A percentile compares a stretch with the other conserved stretches of the same genome.
Evolutionary conservation across 2,797 vertebrate species (phyloP).

Genomic region (Hydrophis major): DNA sequence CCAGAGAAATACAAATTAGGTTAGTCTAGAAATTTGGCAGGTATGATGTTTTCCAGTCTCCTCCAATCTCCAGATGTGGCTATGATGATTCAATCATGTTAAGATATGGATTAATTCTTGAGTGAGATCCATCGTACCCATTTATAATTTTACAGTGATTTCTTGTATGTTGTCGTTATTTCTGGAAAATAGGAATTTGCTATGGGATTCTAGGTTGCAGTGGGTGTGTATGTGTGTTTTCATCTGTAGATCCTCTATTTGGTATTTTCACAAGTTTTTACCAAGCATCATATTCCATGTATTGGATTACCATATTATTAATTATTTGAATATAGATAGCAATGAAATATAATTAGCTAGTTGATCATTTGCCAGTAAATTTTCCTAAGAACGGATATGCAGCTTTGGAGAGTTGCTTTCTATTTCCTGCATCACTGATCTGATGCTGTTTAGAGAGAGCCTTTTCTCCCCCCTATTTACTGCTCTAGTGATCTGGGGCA

Average conservation of each 20-base stretch:
- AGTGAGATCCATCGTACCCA: background rate
- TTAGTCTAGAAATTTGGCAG: background rate
- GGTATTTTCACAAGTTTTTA: conserved; percentile 52
- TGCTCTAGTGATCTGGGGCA: conserved; percentile 74
- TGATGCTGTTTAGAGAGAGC: conserved; percentile 65
- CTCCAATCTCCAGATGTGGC: background rate
- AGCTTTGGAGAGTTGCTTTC: conserved; percentile 72
- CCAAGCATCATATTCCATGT: conserved; percentile 63
- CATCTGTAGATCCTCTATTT: conserved; percentile 43
- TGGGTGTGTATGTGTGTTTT: conserved; percentile 34
- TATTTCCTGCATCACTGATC: conserved; percentile 75
- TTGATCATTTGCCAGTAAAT: conserved; percentile 66
- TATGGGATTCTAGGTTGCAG: conserved; percentile 26
- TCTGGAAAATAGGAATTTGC: background rate
- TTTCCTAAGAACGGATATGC: conserved; percentile 69
- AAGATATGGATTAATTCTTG: background rate
- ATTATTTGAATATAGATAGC: conserved; percentile 74
- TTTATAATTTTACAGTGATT: background rate
- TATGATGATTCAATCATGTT: background rate
- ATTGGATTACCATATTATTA: conserved; percentile 67
- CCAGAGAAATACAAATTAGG: background rate
- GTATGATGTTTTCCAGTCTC: background rate
- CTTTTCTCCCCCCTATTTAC: conserved; percentile 71
- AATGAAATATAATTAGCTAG: conserved; percentile 79
- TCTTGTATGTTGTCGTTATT: background rate